phyloP scores from a whole-genome alignment of 2,113 vertebrate species.

The Colius striatus region DNA sequence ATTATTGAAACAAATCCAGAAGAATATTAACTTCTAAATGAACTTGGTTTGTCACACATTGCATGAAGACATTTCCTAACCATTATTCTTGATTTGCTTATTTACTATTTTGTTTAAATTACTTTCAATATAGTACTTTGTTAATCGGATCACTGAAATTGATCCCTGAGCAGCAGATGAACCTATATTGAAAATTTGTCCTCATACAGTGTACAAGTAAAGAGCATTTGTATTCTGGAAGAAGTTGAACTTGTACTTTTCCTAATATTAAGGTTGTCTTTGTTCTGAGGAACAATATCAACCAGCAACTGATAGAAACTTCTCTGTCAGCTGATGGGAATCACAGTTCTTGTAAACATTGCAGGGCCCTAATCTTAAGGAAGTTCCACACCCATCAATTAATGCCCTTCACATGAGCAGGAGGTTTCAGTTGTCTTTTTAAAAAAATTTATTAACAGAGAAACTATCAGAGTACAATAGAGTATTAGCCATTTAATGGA shows the following conservation, averaged over 20 bases:
- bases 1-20: conserved; percentile 7
- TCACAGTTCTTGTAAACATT: background rate
- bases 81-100: background rate
- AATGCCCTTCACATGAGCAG: background rate
- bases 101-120: background rate
- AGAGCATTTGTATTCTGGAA: background rate
- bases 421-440: background rate
- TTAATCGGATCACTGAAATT: background rate
- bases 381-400: background rate
- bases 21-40: background rate
- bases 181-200: background rate
- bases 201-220: background rate
- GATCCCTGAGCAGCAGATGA: background rate
- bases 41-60: background rate
- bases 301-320: background rate
- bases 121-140: background rate
- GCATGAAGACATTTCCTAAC: background rate
- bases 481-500: background rate
- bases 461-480: background rate
- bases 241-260: background rate
- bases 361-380: background rate
- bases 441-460: conserved; percentile 16
- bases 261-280: background rate
- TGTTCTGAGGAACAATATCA: background rate
- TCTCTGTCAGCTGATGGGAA: background rate